phyloP scores from a whole-genome alignment of 2,113 vertebrate species.

The Brachypodius melanocephalos region DNA sequence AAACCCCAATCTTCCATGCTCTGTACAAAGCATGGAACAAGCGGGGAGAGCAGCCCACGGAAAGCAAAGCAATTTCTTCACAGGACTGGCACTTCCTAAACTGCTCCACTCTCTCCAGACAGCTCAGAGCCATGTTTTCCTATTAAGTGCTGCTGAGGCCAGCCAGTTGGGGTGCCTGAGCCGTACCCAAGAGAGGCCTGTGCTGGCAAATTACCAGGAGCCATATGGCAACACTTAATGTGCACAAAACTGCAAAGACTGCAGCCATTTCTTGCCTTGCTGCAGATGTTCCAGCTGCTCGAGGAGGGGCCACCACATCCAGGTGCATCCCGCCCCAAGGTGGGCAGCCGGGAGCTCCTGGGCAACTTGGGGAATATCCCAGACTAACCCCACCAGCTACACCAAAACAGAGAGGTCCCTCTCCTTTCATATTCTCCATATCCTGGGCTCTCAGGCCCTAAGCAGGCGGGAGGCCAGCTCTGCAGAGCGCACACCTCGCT shows the following conservation, averaged over 20 bases:
- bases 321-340: background rate
- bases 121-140: conserved; percentile 2
- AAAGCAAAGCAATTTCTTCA: conserved; percentile 30
- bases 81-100: conserved; percentile 44
- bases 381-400: background rate
- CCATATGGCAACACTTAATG: conserved; percentile 47
- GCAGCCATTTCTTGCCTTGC: conserved; percentile 13
- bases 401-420: background rate
- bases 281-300: conserved; percentile 45
- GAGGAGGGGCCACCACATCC: background rate
- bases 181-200: background rate
- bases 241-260: conserved; percentile 10
- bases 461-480: background rate
- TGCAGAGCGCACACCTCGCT: background rate
- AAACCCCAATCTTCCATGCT: conserved; percentile 67
- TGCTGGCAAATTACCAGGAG: conserved; percentile 44
- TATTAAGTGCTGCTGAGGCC: background rate
- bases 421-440: background rate
- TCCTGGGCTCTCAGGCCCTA: background rate
- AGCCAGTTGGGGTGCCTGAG: background rate
- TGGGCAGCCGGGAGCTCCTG: background rate
- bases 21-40: conserved; percentile 40
- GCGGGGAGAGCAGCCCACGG: background rate
- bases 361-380: background rate
- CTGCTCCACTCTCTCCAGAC: conserved; percentile 2